Evolutionary conservation across 2,888 invertebrate species (phyloP).

Genomic region (Ennomos quercinarius): DNA sequence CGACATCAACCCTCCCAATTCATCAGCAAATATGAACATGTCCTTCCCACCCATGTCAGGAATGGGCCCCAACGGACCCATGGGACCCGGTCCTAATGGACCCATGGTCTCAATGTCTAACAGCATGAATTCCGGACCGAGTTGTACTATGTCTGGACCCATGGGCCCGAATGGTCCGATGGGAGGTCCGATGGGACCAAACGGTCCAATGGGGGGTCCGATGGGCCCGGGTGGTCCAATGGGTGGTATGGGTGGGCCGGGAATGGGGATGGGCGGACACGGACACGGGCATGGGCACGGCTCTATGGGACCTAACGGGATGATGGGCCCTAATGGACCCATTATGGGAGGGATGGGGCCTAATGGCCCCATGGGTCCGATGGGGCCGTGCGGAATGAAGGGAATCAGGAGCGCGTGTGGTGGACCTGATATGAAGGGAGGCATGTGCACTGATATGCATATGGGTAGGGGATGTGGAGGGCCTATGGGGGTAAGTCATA

Average conservation of each 20-base stretch:
- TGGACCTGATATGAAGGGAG: slow-evolving; percentile 81
- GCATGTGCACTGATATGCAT: slow-evolving; percentile 83
- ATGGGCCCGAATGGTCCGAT: slow-evolving; percentile 68
- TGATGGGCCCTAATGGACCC: slow-evolving; percentile 45
- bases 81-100: slow-evolving; percentile 75
- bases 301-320: slow-evolving; percentile 54
- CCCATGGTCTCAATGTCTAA: slow-evolving; percentile 80
- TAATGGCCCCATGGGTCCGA: slow-evolving; percentile 81
- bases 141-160: slow-evolving; percentile 79
- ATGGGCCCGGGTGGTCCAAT: slow-evolving; percentile 77
- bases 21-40: slow-evolving; percentile 73
- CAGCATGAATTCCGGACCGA: slow-evolving; percentile 75
- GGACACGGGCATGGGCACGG: slow-evolving; percentile 51
- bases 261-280: slow-evolving; percentile 67
- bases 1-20: slow-evolving; percentile 74
- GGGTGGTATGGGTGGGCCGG: slow-evolving; percentile 36
- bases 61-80: slow-evolving; percentile 74
- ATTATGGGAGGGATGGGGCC: slow-evolving; percentile 80
- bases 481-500: slow-evolving; percentile 79
- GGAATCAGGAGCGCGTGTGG: slow-evolving; percentile 79
- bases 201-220: slow-evolving; percentile 63
- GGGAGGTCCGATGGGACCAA: slow-evolving; percentile 65
- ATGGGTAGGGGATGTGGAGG: slow-evolving; percentile 82
- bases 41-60: slow-evolving; percentile 73
- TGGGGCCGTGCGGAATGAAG: slow-evolving; percentile 83